Evolutionary conservation across 2,797 vertebrate genomes (phyloP).

Genomic region (Scolopax bukidnonensis): DNA sequence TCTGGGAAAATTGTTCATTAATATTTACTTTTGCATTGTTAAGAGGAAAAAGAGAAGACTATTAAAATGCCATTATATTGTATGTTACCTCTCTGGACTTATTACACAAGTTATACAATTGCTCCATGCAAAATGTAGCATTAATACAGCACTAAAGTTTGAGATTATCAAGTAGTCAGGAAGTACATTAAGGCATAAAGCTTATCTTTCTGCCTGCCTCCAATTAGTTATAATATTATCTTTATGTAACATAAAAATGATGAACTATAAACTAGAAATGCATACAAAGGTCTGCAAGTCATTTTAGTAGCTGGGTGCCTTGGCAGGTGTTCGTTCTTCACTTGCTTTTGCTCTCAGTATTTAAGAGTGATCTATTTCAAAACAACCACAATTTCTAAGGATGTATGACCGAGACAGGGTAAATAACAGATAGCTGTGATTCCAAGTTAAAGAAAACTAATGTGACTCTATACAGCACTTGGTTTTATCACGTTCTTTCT

Average conservation of each 20-base stretch:
- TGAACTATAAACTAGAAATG: conserved; percentile 54
- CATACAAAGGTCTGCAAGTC: conserved; percentile 31
- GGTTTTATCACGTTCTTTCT: background rate
- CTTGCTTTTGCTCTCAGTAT: background rate
- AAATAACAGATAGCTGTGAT: background rate
- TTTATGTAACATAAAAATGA: conserved; percentile 41
- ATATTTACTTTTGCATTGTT: conserved; percentile 67
- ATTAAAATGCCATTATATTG: conserved; percentile 51
- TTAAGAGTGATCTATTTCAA: background rate
- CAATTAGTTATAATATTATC: conserved; percentile 61
- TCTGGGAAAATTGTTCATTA: conserved; percentile 37
- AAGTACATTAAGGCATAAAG: conserved; percentile 57
- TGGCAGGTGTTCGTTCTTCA: background rate
- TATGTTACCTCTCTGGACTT: conserved; percentile 20
- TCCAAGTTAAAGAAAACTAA: background rate
- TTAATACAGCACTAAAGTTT: background rate
- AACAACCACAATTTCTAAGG: background rate
- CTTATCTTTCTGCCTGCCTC: conserved; percentile 58
- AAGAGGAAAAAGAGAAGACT: conserved; percentile 60
- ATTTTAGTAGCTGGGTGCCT: background rate
- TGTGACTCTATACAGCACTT: background rate
- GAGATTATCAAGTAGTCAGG: conserved; percentile 61
- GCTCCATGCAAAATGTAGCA: background rate
- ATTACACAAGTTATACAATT: conserved; percentile 3
- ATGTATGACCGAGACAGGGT: background rate